These are phyloP conservation scores for Phainopepla nitens DNA, from an alignment of 2,113 vertebrate species.

Conservation along the genomic window DNA sequence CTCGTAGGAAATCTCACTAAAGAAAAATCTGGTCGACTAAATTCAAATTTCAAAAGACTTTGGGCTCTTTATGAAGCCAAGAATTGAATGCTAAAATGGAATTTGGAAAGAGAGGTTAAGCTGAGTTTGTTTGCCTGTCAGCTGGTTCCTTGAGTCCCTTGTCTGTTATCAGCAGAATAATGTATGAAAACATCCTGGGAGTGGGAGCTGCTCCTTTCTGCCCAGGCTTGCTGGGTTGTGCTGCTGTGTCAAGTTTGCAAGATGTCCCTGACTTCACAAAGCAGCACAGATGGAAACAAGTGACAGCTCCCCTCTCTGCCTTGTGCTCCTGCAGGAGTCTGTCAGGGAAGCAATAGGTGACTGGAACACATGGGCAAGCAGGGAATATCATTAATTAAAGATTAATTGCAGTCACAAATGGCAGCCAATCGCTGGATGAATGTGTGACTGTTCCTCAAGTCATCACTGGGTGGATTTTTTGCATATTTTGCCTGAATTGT, in stretches of 20 bases:
- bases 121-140: background rate
- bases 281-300: background rate
- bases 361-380: background rate
- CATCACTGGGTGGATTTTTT: background rate
- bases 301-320: background rate
- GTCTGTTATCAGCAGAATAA: background rate
- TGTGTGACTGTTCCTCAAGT: background rate
- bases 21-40: background rate
- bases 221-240: background rate
- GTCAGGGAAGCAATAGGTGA: background rate
- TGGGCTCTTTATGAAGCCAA: background rate
- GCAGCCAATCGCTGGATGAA: background rate
- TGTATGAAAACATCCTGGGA: background rate
- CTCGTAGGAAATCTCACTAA: background rate
- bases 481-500: background rate
- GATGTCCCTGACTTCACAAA: background rate
- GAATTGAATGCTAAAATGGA: background rate
- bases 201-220: background rate
- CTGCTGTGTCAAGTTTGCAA: background rate
- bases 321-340: background rate
- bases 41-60: background rate
- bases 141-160: background rate
- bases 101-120: background rate
- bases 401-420: background rate
- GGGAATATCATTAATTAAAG: background rate